Conservation (phyloP, 1,140 invertebrate genomes). For the Drosophila burlai region DNA sequence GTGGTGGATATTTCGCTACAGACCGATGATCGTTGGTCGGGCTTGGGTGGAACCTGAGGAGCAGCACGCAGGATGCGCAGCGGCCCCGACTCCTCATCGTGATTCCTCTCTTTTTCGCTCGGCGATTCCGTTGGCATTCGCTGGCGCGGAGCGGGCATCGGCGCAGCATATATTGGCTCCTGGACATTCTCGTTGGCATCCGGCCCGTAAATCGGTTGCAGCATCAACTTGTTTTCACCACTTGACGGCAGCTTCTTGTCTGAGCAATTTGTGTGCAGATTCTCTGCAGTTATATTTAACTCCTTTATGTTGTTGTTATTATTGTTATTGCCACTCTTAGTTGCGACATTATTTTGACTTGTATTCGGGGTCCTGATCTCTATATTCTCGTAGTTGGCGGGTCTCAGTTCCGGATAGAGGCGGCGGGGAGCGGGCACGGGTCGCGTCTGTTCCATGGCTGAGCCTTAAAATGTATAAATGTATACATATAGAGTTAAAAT, state of each 20-base stretch:
- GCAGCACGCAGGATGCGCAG: conserved; percentile 38
- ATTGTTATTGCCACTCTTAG: conserved; percentile 26
- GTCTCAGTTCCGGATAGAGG: conserved; percentile 65
- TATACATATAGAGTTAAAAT: background rate
- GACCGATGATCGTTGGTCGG: conserved; percentile 66
- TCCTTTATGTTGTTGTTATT: conserved; percentile 60
- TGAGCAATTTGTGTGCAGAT: conserved; percentile 58
- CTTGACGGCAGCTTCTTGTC: conserved; percentile 51
- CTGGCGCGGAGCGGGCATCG: conserved; percentile 70
- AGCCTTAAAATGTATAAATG: background rate
- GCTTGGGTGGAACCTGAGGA: conserved; percentile 60
- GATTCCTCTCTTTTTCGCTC: background rate
- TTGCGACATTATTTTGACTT: conserved; percentile 12
- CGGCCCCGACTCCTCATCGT: conserved; percentile 2
- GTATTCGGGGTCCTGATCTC: conserved; percentile 49
- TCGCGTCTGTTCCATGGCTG: conserved; percentile 64
- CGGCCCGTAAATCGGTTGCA: conserved; percentile 72
- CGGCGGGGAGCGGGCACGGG: conserved; percentile 81
- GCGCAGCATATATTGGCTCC: conserved; percentile 63
- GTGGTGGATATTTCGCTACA: conserved; percentile 78
- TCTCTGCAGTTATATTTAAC: conserved; percentile 70
- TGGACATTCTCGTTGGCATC: conserved; percentile 77
- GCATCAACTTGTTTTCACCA: conserved; percentile 62
- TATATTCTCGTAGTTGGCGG: conserved; percentile 79
- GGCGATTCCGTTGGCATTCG: conserved; percentile 24